Conservation (phyloP, 2,888 invertebrate species). For the Hoplodrina ambigua region DNA sequence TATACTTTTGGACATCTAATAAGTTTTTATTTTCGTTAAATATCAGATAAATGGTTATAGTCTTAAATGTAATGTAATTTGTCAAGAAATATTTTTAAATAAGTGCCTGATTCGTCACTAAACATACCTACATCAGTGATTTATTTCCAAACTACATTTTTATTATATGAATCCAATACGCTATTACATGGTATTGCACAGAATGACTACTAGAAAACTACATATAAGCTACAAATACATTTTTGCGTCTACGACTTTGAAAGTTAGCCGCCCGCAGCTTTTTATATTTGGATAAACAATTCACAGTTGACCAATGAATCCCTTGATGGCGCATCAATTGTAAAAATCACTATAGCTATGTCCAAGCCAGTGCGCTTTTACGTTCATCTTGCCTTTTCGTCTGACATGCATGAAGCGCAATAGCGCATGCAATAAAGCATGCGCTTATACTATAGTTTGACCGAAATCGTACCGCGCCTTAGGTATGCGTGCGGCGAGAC, state of each 20-base stretch:
- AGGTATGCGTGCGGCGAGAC: too few species aligned
- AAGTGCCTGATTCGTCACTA: slow-evolving; percentile 52
- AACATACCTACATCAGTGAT: slow-evolving; percentile 31
- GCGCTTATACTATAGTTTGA: too few species aligned
- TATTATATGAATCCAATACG: slow-evolving; percentile 27
- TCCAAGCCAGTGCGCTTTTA: too few species aligned
- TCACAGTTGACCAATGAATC: neutral
- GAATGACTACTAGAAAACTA: slow-evolving; percentile 38
- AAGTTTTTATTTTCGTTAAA: slow-evolving; percentile 59
- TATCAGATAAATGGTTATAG: slow-evolving; percentile 53
- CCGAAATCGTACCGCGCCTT: too few species aligned
- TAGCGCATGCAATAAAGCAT: too few species aligned
- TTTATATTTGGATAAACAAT: slow-evolving; percentile 14
- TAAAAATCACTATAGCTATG: neutral
- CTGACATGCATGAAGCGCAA: too few species aligned
- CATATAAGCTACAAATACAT: slow-evolving; percentile 21
- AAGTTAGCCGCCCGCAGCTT: slow-evolving; percentile 49
- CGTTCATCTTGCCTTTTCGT: too few species aligned
- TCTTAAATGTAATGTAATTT: slow-evolving; percentile 56
- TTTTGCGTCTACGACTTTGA: slow-evolving; percentile 16
- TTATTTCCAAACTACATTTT: slow-evolving; percentile 32
- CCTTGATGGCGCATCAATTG: neutral
- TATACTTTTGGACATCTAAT: slow-evolving; percentile 44
- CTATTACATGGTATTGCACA: slow-evolving; percentile 52
- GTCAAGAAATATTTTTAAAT: slow-evolving; percentile 58